A percentile compares a stretch with the other conserved stretches of the same genome.
These are phyloP conservation scores for Bostrychus sinensis DNA, from an alignment of 2,113 vertebrate species.

Conservation along the genomic window DNA sequence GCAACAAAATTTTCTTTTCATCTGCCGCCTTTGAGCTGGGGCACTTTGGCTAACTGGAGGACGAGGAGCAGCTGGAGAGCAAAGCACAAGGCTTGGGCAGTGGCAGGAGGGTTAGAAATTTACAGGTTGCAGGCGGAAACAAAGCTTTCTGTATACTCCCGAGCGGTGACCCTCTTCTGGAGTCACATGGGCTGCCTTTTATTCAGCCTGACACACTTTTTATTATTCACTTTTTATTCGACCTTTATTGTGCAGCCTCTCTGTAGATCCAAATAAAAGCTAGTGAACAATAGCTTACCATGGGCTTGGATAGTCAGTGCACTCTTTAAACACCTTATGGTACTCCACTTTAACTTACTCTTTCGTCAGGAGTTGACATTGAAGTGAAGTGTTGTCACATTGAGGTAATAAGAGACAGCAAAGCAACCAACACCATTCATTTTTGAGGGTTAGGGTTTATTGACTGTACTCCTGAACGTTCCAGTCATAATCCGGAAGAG, in stretches of 20 bases:
- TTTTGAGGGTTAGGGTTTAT: neutral
- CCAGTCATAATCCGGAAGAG: no score
- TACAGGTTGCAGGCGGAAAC: neutral
- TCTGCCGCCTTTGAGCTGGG: constrained; percentile 2
- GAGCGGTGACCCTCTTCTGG: neutral
- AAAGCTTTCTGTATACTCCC: neutral
- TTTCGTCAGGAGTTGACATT: neutral
- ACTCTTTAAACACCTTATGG: neutral
- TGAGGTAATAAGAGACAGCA: neutral
- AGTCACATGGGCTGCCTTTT: neutral
- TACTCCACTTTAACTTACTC: neutral
- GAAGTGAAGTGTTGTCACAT: neutral
- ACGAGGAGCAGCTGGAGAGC: constrained; percentile 11
- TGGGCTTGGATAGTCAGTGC: neutral
- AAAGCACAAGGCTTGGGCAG: neutral
- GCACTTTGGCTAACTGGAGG: constrained; percentile 7
- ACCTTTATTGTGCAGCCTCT: neutral
- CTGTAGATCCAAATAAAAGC: neutral
- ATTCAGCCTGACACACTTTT: constrained; percentile 3
- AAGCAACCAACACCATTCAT: neutral
- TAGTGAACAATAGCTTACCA: neutral
- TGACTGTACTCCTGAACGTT: no score
- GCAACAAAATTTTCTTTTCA: neutral
- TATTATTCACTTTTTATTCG: neutral
- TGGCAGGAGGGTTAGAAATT: neutral